Percentiles rank a stretch among this genome's conserved stretches.
Conservation (phyloP, 2,113 vertebrate genomes). For the Cryptoleucopteryx plumbea region DNA sequence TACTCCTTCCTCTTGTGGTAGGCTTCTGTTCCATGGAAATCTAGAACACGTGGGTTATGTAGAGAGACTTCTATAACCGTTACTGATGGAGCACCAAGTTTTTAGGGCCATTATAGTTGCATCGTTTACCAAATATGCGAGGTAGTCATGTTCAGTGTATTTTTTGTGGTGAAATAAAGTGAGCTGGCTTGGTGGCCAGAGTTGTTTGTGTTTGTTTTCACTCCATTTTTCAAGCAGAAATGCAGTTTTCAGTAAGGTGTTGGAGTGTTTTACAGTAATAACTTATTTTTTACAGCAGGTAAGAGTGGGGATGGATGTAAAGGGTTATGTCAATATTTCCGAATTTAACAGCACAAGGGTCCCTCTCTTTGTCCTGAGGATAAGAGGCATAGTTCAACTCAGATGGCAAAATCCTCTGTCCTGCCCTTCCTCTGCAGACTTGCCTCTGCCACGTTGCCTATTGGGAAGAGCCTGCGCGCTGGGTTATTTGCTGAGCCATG, state of each 20-base stretch:
- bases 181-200: neutral
- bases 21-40: neutral
- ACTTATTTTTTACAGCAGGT: neutral
- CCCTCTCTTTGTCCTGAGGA: neutral
- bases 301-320: neutral
- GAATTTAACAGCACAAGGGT: neutral
- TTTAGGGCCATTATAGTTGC: neutral
- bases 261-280: neutral
- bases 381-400: neutral
- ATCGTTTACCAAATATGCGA: neutral
- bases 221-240: neutral
- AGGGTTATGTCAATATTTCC: neutral
- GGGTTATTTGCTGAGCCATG: neutral
- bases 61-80: neutral
- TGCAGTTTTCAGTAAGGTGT: neutral
- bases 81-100: neutral
- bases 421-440: neutral
- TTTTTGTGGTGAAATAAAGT: neutral
- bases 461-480: neutral
- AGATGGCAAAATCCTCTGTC: neutral
- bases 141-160: neutral
- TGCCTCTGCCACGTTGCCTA: accelerated
- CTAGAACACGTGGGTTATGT: neutral
- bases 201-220: neutral
- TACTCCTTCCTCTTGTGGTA: neutral